These are phyloP conservation scores for Tretioscincus oriximinensis DNA, from an alignment of 2,113 vertebrate species.

Conservation along the genomic window DNA sequence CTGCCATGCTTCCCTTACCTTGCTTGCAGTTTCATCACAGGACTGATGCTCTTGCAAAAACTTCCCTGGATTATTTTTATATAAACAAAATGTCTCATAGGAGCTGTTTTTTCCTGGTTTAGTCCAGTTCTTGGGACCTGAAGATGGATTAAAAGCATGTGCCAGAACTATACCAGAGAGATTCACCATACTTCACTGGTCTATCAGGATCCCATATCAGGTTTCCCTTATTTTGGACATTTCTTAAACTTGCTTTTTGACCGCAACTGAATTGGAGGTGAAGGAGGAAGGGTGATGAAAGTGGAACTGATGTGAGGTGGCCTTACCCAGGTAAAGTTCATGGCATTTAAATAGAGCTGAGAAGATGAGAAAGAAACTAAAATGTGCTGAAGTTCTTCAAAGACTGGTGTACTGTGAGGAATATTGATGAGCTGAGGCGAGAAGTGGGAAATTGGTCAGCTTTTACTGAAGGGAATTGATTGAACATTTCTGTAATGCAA, in stretches of 20 bases:
- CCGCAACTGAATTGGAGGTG: constrained; percentile 36
- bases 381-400: constrained; percentile 47
- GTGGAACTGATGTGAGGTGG: constrained; percentile 35
- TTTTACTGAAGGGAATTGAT: constrained; percentile 42
- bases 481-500: constrained; percentile 41
- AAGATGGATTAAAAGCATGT: too few species aligned
- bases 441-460: constrained; percentile 50
- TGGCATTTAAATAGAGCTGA: constrained; percentile 57
- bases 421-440: constrained; percentile 46
- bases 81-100: too few species aligned
- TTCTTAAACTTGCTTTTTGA: constrained; percentile 40
- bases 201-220: background rate
- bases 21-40: too few species aligned
- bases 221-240: background rate
- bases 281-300: constrained; percentile 30
- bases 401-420: constrained; percentile 39
- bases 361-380: constrained; percentile 53
- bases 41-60: too few species aligned
- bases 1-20: too few species aligned
- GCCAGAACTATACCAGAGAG: background rate
- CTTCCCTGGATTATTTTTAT: too few species aligned
- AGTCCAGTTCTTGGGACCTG: too few species aligned
- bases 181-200: background rate
- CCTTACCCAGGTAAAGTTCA: constrained; percentile 40
- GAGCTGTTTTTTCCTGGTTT: too few species aligned